Evolutionary conservation across 23 tunicate species (phyloP).

Genomic region (Styela plicata): DNA sequence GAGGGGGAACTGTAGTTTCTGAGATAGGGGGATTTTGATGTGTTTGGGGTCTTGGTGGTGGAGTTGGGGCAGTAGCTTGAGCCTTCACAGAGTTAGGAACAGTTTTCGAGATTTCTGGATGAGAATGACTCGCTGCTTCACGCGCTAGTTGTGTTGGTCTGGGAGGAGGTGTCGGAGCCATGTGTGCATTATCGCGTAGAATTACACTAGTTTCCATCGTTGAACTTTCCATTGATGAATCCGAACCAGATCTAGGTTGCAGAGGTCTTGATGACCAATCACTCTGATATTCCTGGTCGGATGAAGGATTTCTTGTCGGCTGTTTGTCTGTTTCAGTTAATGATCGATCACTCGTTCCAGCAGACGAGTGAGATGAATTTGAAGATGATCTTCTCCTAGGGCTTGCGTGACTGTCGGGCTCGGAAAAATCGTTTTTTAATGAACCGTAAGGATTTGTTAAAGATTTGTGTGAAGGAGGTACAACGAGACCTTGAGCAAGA

Average conservation of each 20-base stretch:
- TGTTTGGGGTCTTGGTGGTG: conserved; percentile 59
- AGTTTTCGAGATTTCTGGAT: background rate
- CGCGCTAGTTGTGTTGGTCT: conserved; percentile 36
- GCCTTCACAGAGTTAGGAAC: background rate
- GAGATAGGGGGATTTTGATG: background rate
- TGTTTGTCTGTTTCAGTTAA: conserved; percentile 31
- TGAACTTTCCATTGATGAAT: conserved; percentile 69
- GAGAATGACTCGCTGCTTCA: background rate
- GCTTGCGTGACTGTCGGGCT: conserved; percentile 22
- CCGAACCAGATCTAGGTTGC: conserved; percentile 70
- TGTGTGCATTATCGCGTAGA: background rate
- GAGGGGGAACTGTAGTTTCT: background rate
- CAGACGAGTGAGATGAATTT: conserved; percentile 57
- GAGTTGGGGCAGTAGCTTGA: conserved; percentile 45
- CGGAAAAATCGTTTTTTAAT: conserved; percentile 69
- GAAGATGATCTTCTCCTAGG: conserved; percentile 41
- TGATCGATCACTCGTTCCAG: conserved; percentile 56
- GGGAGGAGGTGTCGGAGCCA: conserved; percentile 87
- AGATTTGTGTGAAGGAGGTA: conserved; percentile 24
- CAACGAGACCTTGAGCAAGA: background rate
- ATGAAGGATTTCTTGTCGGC: background rate
- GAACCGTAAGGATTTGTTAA: conserved; percentile 85
- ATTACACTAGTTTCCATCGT: conserved; percentile 18
- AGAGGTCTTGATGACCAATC: conserved; percentile 91
- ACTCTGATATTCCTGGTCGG: conserved; percentile 52